Evolutionary conservation across 1,140 invertebrate genomes (phyloP).

Genomic region (Pristionchus pacificus): DNA sequence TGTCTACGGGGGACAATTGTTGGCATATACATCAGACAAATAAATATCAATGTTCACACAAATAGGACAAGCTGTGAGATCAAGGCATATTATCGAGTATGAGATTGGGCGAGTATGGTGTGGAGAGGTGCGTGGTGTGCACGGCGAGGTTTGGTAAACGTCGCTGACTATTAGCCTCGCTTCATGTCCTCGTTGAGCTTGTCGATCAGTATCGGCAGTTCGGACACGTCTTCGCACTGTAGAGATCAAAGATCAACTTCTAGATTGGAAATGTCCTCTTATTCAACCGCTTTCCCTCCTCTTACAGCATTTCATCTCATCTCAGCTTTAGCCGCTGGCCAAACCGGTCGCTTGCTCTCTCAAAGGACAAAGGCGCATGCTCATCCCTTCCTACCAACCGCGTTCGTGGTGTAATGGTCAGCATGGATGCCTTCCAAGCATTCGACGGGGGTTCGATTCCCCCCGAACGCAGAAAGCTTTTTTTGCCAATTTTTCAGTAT

Average conservation of each 20-base stretch:
- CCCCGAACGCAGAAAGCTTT: conserved; percentile 1
- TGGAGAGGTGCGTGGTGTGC: neutral
- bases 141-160: neutral
- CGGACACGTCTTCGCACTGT: conserved; percentile 28
- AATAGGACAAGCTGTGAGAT: no score
- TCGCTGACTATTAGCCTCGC: conserved; percentile 14
- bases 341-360: neutral
- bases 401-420: conserved; percentile 24
- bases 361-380: neutral
- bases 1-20: no score
- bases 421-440: conserved; percentile 24
- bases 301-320: neutral
- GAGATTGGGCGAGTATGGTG: no score
- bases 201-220: conserved; percentile 23
- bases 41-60: no score
- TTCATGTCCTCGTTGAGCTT: conserved; percentile 28
- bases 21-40: no score
- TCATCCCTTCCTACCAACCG: neutral
- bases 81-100: no score
- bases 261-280: neutral
- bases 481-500: no score
- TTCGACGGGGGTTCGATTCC: conserved; percentile 13
- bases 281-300: neutral
- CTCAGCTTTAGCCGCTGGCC: neutral
- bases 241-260: neutral